Evolutionary conservation across 1,140 invertebrate species (phyloP), one percentile per base, ranked within the genome.

Genomic region (Hyles euphorbiae): DNA sequence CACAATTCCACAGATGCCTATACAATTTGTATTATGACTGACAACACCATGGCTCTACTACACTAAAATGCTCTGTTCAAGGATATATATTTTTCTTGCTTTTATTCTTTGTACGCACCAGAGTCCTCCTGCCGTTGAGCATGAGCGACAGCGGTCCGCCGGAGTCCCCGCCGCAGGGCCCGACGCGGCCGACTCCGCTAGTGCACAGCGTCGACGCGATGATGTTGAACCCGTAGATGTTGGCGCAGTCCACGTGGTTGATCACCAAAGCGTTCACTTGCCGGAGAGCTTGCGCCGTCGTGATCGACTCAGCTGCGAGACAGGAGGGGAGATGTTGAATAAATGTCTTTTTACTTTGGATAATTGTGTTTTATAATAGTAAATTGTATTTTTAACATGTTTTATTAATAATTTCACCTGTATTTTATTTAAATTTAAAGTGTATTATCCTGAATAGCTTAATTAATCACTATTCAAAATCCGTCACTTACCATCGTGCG

Each of bases 131-230:
- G 11, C 59, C 56, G 34, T 47, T 34, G 54, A 51, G 45, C 1
- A 44, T 53, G 40, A 75, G 61, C 0, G 80, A 78, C 63, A 90
- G 73, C 53, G 88, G 88, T 55, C 89, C 88, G 53, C 87, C 87
- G 40, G 88, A 88, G 63, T 89, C 88, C 5, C 88, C 87, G 10
- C 47, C 51, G 55, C 67, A 69, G 45, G 67, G 58, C 1, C 67
- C 58, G 3, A 43, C 40, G 34, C 52, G 36, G 32, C 55, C 58
- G 3, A 5, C 34, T 3, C 60, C 61, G 51, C 51, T 60, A 8
- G 64, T 67, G 61, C 75, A 78, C 47, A 76, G 47, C 40, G 67
- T 66, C 8, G 59, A 60, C 33, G 46, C 49, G 2, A 60, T 55
- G 11, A 78, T 50, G 58, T 52, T 53, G 3, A 36, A 53, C 3